Evolutionary conservation across 1,140 invertebrate genomes (phyloP).

Genomic region (Bombus sibiricus): DNA sequence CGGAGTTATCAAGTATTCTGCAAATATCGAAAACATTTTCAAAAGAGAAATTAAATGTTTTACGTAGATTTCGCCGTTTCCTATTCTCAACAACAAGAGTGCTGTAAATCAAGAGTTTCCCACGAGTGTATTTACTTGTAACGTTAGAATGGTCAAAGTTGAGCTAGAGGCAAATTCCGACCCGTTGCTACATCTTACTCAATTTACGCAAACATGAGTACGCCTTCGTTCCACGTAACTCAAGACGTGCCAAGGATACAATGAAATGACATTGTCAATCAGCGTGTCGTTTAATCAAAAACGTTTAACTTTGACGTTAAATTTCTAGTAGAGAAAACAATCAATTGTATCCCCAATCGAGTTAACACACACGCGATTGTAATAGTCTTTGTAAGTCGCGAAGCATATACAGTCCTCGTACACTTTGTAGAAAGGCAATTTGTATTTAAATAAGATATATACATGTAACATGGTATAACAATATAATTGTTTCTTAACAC

Average conservation of each 20-base stretch:
- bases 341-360: neutral
- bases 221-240: too few relatives aligned
- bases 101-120: neutral
- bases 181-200: too few relatives aligned
- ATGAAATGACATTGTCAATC: too few relatives aligned
- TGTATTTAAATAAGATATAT: too few relatives aligned
- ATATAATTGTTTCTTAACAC: neutral
- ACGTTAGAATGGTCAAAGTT: neutral
- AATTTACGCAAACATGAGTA: too few relatives aligned
- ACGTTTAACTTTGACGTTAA: too few relatives aligned
- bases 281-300: too few relatives aligned
- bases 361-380: accelerated
- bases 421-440: neutral
- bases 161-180: neutral
- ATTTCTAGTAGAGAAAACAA: neutral
- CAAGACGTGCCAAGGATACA: too few relatives aligned
- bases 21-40: neutral
- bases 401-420: too few relatives aligned
- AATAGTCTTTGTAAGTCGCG: too few relatives aligned
- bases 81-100: neutral
- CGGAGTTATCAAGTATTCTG: neutral
- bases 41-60: neutral
- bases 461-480: neutral
- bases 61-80: neutral
- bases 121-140: neutral